Percentiles rank a stretch among this genome's conserved stretches.
Conservation (phyloP, 2,113 vertebrate genomes). For the Osmerus mordax region DNA sequence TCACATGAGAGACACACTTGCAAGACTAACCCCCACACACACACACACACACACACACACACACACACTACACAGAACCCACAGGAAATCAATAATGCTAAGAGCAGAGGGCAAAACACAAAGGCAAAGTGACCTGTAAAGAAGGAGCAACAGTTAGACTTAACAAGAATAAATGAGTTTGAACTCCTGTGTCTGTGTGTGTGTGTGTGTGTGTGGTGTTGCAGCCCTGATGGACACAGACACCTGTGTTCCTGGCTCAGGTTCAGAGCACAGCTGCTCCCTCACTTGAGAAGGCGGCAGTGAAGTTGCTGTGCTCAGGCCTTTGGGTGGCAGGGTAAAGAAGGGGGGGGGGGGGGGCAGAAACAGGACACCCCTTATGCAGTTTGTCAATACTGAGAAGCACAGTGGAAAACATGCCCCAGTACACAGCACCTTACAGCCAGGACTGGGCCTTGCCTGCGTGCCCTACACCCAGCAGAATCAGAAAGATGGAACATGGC, state of each 20-base stretch:
- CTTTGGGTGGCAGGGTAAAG: constrained; percentile 52
- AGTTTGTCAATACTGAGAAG: constrained; percentile 60
- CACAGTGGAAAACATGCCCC: constrained; percentile 55
- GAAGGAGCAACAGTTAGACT: background rate
- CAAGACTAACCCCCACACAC: no score
- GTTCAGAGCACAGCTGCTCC: constrained; percentile 72
- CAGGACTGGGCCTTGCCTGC: no score
- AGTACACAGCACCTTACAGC: constrained; percentile 26
- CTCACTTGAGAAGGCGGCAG: constrained; percentile 64
- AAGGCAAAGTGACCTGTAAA: background rate
- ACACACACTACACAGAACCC: no score
- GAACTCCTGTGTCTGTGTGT: background rate
- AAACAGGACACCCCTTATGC: constrained; percentile 60
- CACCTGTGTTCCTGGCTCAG: constrained; percentile 71
- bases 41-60: no score
- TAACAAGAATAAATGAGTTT: background rate
- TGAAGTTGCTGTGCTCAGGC: constrained; percentile 73
- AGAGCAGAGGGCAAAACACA: background rate
- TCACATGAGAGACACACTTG: no score
- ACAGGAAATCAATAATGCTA: background rate
- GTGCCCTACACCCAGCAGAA: no score
- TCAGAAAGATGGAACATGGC: no score
- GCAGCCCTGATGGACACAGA: constrained; percentile 60
- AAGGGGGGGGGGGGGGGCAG: constrained; percentile 20
- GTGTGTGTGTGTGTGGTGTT: background rate